Evolutionary conservation across 2,888 invertebrate species (phyloP), one percentile per base, ranked within the genome.

Genomic region (Axea sp.): DNA sequence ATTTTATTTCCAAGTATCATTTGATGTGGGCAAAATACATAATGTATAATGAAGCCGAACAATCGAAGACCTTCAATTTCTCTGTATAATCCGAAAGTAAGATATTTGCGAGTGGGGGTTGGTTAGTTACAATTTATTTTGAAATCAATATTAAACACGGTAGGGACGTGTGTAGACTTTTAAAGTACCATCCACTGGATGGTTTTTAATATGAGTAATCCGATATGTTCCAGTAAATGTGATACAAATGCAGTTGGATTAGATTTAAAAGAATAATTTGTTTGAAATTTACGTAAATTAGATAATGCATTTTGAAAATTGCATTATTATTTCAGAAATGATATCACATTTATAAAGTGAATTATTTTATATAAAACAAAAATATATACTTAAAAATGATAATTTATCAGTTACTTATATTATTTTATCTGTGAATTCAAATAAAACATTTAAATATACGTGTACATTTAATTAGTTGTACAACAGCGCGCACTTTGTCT

Each of bases 1-100:
- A n/a, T n/a, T n/a, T 35, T 12, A 33, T 6, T 35, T 31, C 9
- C 9, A 30, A 47, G 45, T 45, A 43, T 43, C 53, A 17, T 55
- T 55, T 49, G 15, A 59, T 64, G 57, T 49, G 43, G 45, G 51
- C 7, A 55, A 24, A 41, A 71, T 55, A 26, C 57, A 59, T 57
- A 43, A 51, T 49, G 64, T 33, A 72, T 51, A 39, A 59, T 3
- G 62, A 71, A 71, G 64, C 71, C 71, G n/a, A 71, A 55, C 71
- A 64, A 64, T 71, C 43, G 71, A 71, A 71, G 64, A 71, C 71
- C 71, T 62, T 64, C 71, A 71, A 71, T 71, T 62, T 47, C 62
- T 24, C 7, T 1, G 15, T 51, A 53, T 69, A 69, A 69, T 69
- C 60, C 53, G 11, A 28, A 53, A 51, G 60, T 45, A 53, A 69